Percentiles rank a stretch among this genome's conserved stretches.
phyloP scores from a whole-genome alignment of 2,888 invertebrate genomes.

The Zelleria hepariella region DNA sequence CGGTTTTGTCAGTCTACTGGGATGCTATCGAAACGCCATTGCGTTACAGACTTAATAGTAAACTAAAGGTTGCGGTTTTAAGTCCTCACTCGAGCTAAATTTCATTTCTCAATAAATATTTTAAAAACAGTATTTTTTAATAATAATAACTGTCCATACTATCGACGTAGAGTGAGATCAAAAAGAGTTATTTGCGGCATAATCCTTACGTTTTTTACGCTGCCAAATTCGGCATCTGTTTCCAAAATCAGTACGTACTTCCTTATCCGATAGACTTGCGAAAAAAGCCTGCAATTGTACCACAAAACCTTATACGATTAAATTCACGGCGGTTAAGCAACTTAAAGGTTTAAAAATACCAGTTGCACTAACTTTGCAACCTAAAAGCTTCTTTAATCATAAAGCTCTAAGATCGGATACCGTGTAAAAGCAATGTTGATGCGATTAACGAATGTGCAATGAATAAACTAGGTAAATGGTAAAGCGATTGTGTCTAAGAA shows the following conservation, averaged over 20 bases:
- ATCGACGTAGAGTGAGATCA: no score
- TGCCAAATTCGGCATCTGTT: no score
- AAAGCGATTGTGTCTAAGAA: background rate
- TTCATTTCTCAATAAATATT: no score
- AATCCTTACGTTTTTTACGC: no score
- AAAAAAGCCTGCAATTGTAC: background rate
- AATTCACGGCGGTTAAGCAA: background rate
- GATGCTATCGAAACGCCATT: no score
- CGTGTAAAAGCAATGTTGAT: background rate
- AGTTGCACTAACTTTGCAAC: background rate
- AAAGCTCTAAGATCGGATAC: background rate
- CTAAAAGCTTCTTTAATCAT: background rate
- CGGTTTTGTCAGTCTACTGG: no score
- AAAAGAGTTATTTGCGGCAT: no score
- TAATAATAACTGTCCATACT: no score
- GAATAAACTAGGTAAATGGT: conserved; percentile 1
- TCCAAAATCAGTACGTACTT: background rate
- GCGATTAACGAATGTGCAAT: background rate
- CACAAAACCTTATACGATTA: background rate
- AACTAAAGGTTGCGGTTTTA: no score
- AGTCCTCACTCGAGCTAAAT: no score
- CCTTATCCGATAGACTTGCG: background rate
- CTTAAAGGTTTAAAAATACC: background rate
- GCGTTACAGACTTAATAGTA: no score
- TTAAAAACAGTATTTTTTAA: no score